These are phyloP conservation scores for Nebria brevicollis DNA, from an alignment of 2,888 invertebrate genomes.

Conservation along the genomic window DNA sequence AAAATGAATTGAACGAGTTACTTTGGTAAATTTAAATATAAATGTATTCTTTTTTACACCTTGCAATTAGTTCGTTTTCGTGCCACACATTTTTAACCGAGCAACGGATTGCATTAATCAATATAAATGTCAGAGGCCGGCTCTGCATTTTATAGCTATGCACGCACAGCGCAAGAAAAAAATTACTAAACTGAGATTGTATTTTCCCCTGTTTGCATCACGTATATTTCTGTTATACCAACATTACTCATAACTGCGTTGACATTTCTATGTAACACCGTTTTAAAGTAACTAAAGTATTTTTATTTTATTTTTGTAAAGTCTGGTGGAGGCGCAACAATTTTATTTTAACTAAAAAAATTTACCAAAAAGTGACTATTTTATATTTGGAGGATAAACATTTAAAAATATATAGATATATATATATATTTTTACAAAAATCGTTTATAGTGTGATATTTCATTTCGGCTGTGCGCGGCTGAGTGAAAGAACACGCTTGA, in stretches of 20 bases:
- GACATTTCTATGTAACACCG: neutral
- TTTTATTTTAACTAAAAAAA: no score
- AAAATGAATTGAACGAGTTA: neutral
- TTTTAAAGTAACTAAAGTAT: no score
- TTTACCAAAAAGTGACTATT: no score
- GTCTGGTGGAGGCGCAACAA: no score
- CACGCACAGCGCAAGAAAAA: conserved; percentile 2
- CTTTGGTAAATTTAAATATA: no score
- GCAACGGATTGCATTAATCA: conserved; percentile 24
- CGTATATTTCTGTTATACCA: neutral
- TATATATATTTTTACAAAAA: no score
- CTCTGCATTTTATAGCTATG: neutral
- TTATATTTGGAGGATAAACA: no score
- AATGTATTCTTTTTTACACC: no score
- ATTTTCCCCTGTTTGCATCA: neutral
- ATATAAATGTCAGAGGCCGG: conserved; percentile 19
- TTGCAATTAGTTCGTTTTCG: conserved; percentile 11
- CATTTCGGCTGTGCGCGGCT: neutral
- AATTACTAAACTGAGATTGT: neutral
- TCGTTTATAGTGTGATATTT: neutral
- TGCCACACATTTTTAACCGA: neutral
- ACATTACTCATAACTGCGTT: neutral
- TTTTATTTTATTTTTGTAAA: no score
- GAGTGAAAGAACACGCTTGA: neutral
- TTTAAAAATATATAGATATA: no score